These are phyloP conservation scores for Palythoa caribaeorum DNA, from an alignment of 92 coral and sea anemone genomes.

Conservation along the genomic window DNA sequence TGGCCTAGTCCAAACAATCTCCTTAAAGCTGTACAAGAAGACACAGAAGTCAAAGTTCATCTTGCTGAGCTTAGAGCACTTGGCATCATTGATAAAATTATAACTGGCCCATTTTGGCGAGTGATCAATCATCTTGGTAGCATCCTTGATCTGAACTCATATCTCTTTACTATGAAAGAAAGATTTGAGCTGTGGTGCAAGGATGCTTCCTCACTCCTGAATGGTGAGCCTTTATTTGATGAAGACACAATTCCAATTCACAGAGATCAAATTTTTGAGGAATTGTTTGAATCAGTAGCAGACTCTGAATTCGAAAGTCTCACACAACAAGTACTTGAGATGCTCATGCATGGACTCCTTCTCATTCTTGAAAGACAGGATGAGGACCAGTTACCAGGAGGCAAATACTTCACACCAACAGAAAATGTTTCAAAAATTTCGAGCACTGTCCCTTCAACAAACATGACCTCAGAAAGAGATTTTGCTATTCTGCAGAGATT, in stretches of 20 bases:
- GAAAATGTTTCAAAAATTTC: conserved; percentile 31
- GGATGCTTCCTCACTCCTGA: neutral
- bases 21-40: conserved; percentile 47
- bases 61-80: conserved; percentile 43
- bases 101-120: conserved; percentile 54
- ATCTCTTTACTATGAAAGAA: conserved; percentile 39
- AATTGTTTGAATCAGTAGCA: neutral
- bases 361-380: conserved; percentile 43
- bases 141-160: conserved; percentile 40
- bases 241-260: neutral
- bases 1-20: conserved; percentile 43
- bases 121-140: conserved; percentile 20
- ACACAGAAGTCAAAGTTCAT: conserved; percentile 39
- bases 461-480: conserved; percentile 60
- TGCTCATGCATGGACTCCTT: conserved; percentile 31
- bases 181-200: conserved; percentile 40
- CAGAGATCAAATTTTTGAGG: neutral
- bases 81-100: conserved; percentile 39
- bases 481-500: conserved; percentile 10
- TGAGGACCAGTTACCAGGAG: conserved; percentile 43
- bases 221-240: conserved; percentile 1
- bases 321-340: conserved; percentile 20
- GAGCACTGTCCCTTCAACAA: conserved; percentile 57
- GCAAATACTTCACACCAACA: conserved; percentile 48
- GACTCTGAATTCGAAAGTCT: neutral